Base-by-base conservation (phyloP, 2,113 vertebrate species). In the Hipposideros armiger region DNA sequence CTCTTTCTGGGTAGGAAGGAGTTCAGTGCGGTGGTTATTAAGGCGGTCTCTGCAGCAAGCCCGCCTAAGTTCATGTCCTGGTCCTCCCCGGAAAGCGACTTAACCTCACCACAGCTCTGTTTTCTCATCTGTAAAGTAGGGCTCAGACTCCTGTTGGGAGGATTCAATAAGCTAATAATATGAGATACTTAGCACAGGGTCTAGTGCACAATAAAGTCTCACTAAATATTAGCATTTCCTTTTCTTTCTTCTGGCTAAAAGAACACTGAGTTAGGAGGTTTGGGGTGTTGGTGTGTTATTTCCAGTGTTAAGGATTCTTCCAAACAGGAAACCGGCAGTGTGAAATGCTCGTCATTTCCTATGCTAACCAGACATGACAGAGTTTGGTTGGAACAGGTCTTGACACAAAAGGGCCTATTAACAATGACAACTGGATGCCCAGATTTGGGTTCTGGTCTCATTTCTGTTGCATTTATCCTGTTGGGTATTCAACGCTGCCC, bases 381-480 rank as follows among this genome's bases (percentile, higher is more conserved):
- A 36, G 19, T 54, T 22, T 45, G n/a, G 9, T 22, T 36, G 67
- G 5, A 42, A 8, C 7, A 19, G 7, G 10, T 47, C 78, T 62
- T 4, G 28, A 15, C 36, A 5, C 32, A n/a, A 26, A 58, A 36
- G 70, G 16, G 17, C 45, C 90, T 24, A 42, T 26, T 26, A 17
- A 14, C 0, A 3, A 20, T 3, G 1, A 8, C 36, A 5, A 1
- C 40, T 4, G 5, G 82, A 32, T 67, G 50, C 50, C 19, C 1
- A 11, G 32, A 26, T 20, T 24, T 52, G 28, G 74, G 3, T 45
- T 72, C 87, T 45, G 5, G 6, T 7, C 56, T 28, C 32, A 5
- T n/a, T 56, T 45, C 36, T 70, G 42, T 5, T 28, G 50, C 32
- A 1, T 30, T 77, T 32, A 1, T 30, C 22, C 45, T 4, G 2